phyloP scores from a whole-genome alignment of 2,888 invertebrate species.

The Schrankia costaestrigalis region DNA sequence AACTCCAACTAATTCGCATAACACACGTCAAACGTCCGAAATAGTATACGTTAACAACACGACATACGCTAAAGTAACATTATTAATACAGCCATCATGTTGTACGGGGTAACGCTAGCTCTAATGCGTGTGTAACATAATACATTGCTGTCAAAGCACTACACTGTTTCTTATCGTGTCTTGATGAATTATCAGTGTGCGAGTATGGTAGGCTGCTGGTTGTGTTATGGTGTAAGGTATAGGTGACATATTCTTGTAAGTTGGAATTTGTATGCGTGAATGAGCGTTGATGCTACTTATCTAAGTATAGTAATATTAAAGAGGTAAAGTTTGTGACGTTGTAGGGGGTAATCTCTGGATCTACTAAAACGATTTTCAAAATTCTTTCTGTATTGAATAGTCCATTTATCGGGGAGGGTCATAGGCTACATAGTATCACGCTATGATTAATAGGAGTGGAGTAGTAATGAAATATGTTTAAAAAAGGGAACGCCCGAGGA shows the following conservation, averaged over 20 bases:
- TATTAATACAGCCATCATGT: slow-evolving; percentile 11
- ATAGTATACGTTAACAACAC: slow-evolving; percentile 5
- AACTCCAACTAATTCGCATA: not conserved
- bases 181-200: slow-evolving; percentile 67
- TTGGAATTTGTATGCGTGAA: no score
- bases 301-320: no score
- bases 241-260: slow-evolving; percentile 1
- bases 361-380: no score
- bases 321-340: no score
- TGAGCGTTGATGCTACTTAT: no score
- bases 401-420: no score
- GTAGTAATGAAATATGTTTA: no score
- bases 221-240: slow-evolving; percentile 24
- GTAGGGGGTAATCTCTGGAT: no score
- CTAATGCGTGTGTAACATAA: slow-evolving; percentile 50
- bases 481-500: no score
- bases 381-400: no score
- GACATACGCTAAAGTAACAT: slow-evolving; percentile 7
- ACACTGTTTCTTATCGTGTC: slow-evolving; percentile 64
- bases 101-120: slow-evolving; percentile 6
- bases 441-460: no score
- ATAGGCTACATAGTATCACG: no score
- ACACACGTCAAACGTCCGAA: not conserved
- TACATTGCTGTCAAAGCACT: slow-evolving; percentile 56
- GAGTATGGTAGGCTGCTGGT: slow-evolving; percentile 24